Evolutionary conservation across 2,888 invertebrate genomes (phyloP), one percentile per base, ranked within the genome.

Genomic region (Bimastos eiseni): DNA sequence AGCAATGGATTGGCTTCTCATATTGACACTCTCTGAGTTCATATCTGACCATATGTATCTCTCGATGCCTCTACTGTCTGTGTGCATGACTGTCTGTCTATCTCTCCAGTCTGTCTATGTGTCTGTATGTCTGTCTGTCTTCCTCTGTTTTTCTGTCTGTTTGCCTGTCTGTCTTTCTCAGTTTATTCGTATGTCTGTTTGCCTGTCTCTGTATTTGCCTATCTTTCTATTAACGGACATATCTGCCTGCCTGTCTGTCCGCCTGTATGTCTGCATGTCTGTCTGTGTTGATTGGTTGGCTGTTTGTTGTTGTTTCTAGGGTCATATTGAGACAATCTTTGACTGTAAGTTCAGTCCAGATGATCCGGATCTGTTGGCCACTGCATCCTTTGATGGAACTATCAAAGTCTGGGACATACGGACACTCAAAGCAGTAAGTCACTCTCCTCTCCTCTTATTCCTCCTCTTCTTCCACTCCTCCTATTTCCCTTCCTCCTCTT

Each of bases 291-390:
- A 86, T 19, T 36, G 33, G 30, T 37, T 37, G 21, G 19, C 15
- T 88, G 88, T 38, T 88, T n/a, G 24, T 70, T 90, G 37, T 30
- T 89, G 30, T 44, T 91, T 93, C 36, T 92, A 95, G 95, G 95
- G 95, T 44, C 95, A 95, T 92, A 93, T 95, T 83, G 95, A 95
- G 93, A 95, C 95, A 0, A 95, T 95, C 90, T 95, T 95, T 94
- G 95, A 95, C 93, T 95, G 95, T 92, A 94, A 94, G 92, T 95
- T 95, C 92, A 94, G 94, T 89, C 95, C 95, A 11, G 93, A 94
- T 89, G 93, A 95, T 91, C 92, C 93, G 55, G 94, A 95, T 91
- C 92, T 94, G 17, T 92, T 94, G n/a, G 95, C 95, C 15, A 95
- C 95, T 24, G 95, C 94, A 15, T 95, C 95, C 92, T 95, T 95